Conservation (phyloP, 2,113 vertebrate genomes). For the Nanorana parkeri region DNA sequence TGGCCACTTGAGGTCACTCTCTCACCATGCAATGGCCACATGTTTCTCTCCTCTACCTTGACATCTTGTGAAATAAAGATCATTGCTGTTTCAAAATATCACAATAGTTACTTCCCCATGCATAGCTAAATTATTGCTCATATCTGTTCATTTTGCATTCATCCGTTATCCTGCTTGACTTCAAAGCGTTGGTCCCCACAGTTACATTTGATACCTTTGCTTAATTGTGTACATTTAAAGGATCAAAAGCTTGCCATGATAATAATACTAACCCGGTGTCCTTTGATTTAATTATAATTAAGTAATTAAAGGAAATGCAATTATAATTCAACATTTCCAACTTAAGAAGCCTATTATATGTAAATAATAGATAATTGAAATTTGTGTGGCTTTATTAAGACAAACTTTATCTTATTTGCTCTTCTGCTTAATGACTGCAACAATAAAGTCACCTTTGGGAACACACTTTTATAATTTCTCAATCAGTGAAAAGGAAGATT, state of each 20-base stretch:
- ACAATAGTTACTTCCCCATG: constrained; percentile 41
- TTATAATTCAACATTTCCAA: constrained; percentile 39
- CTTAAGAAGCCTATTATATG: constrained; percentile 44
- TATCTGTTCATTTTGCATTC: constrained; percentile 33
- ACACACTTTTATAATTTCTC: constrained; percentile 15
- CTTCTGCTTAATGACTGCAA: constrained; percentile 25
- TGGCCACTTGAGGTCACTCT: constrained; percentile 39
- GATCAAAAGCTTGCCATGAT: constrained; percentile 45
- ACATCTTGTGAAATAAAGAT: constrained; percentile 28
- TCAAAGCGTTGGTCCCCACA: constrained; percentile 45
- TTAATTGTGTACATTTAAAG: constrained; percentile 48
- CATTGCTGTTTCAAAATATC: constrained; percentile 41
- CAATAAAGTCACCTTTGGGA: constrained; percentile 44
- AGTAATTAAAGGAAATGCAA: constrained; percentile 45
- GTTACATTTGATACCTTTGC: constrained; percentile 41
- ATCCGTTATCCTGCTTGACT: constrained; percentile 31
- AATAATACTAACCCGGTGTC: constrained; percentile 37
- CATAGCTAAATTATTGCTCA: constrained; percentile 37
- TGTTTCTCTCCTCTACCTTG: neutral
- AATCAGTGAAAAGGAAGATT: neutral
- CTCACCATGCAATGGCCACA: neutral
- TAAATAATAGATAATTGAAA: constrained; percentile 51
- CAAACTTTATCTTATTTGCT: constrained; percentile 37
- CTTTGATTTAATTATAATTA: constrained; percentile 55
- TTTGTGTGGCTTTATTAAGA: constrained; percentile 34